A percentile compares a stretch with the other conserved stretches of the same genome.
phyloP scores from a whole-genome alignment of 1,140 invertebrate species.

The Ceratosolen fusciceps region DNA sequence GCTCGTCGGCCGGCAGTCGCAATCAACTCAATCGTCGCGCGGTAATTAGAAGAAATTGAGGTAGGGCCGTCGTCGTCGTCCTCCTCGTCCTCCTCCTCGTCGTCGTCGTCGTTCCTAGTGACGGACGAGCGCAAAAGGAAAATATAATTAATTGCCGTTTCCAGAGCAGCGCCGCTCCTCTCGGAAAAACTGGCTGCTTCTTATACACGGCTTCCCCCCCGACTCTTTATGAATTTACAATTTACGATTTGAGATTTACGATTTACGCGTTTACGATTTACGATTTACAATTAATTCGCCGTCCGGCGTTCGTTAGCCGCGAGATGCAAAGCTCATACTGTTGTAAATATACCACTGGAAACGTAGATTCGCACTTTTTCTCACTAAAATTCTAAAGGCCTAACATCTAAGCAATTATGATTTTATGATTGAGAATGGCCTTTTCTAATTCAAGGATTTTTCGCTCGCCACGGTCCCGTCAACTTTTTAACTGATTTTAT shows the following conservation, averaged over 20 bases:
- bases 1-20: neutral
- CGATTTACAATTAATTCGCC: too few relatives aligned
- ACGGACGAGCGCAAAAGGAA: neutral
- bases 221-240: conserved; percentile 30
- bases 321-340: too few relatives aligned
- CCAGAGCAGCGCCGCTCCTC: neutral
- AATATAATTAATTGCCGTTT: conserved; percentile 47
- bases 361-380: neutral
- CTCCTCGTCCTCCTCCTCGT: too few relatives aligned
- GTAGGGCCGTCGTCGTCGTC: neutral
- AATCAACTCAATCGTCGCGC: conserved; percentile 45
- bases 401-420: conserved; percentile 3
- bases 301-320: too few relatives aligned
- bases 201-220: neutral
- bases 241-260: too few relatives aligned
- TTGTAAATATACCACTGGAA: neutral
- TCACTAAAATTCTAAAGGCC: neutral
- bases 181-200: neutral
- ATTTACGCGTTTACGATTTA: too few relatives aligned
- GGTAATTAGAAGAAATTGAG: conserved; percentile 42
- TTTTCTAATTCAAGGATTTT: neutral
- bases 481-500: too few relatives aligned
- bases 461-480: too few relatives aligned
- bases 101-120: neutral
- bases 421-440: neutral